Evolutionary conservation across 2,113 vertebrate species (phyloP), one percentile per base, ranked within the genome.

Genomic region (Cairina moschata): DNA sequence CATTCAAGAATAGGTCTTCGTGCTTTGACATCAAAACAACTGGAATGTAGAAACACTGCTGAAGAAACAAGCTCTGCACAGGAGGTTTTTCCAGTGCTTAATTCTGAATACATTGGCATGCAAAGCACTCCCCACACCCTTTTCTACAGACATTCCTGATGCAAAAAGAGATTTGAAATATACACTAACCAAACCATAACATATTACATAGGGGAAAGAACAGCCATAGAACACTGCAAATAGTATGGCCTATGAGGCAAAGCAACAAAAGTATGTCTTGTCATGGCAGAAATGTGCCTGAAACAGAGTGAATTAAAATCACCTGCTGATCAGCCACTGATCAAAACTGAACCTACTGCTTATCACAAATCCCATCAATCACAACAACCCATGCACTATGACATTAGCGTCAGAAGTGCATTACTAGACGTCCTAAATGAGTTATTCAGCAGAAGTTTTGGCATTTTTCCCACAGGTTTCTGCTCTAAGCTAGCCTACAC

Each of bases 131-230:
- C 40, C 29, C 36, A 91, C 17, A 42, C 12, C 2, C 15, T 54
- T 8, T 87, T 72, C 73, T 54, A 62, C 9, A 68, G 71, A 75
- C 22, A 62, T 48, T 91, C 38, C 9, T 11, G 59, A 63, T 25
- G 32, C 26, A 83, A 89, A 87, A 78, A 60, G 31, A 71, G 15
- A 38, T 66, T 56, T 88, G 63, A 85, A 92, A 80, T 44, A 67
- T 8, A 56, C 13, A 10, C 13, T 59, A 83, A 56, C 20, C 25
- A 77, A 97, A 86, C 29, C 36, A 28, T 84, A 95, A 86, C 29
- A 60, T 69, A 77, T 60, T 82, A 71, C 65, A 85, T 1, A 60
- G 20, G 5, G 11, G 36, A 90, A 83, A 85, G n/a, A 83, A 87
- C 23, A 71, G 50, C 16, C 54, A 17, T 2, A 63, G 36, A 86